A percentile compares a stretch with the other conserved stretches of the same genome.
Conservation (phyloP, 2,797 vertebrate genomes). For the Peromyscus eremicus region DNA sequence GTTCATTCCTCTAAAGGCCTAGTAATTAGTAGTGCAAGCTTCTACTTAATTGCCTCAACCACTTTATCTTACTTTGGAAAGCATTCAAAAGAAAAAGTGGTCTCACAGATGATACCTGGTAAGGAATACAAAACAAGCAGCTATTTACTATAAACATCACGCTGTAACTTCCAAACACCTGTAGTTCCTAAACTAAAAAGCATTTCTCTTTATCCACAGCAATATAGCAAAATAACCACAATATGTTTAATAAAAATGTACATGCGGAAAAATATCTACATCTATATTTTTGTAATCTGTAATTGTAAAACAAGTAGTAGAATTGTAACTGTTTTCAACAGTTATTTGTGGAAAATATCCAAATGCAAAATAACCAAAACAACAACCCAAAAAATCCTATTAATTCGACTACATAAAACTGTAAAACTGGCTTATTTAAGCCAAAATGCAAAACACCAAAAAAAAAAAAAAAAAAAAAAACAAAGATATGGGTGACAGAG, state of each 20-base stretch:
- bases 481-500: neutral
- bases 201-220: neutral
- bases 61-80: slow-evolving; percentile 64
- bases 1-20: slow-evolving; percentile 32
- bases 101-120: neutral
- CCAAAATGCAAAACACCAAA: neutral
- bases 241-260: neutral
- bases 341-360: neutral
- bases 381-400: slow-evolving; percentile 14
- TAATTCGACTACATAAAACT: slow-evolving; percentile 24
- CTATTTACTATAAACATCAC: neutral
- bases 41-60: slow-evolving; percentile 50
- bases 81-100: neutral
- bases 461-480: too few relatives aligned
- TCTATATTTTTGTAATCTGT: too few relatives aligned
- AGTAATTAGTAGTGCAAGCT: slow-evolving; percentile 51
- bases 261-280: neutral
- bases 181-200: neutral
- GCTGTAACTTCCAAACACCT: neutral
- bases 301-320: neutral
- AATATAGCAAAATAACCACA: neutral
- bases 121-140: slow-evolving; percentile 1
- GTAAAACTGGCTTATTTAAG: slow-evolving; percentile 22
- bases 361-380: neutral
- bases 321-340: neutral